Base-by-base conservation (phyloP, 2,888 invertebrate genomes). In the Microplitis manilae region DNA sequence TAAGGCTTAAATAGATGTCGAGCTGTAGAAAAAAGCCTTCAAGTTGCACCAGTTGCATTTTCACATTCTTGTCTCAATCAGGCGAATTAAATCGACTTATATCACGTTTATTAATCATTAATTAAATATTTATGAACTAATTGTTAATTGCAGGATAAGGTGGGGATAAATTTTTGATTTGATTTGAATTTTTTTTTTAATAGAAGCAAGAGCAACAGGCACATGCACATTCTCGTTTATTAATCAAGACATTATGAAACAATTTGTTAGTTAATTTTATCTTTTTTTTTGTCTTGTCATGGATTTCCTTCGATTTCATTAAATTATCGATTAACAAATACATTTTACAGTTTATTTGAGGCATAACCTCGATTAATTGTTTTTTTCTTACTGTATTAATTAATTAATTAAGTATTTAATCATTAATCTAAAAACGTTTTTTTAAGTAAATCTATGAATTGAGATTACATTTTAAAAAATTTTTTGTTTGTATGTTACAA, bases 201-300 rank as follows among this genome's bases (percentile, higher is more conserved):
- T 81, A 79, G 69, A 83, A 82, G 82, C 83, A 82, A 80, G 88
- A 88, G 88, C 87, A 71, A 87, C 88, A 90, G 87, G 89, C 90
- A 89, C 90, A 90, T 90, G 90, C 90, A 90, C 89, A 90, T 89
- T 89, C 88, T 88, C 17, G 86, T 89, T 89, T 90, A 90, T 89
- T 89, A 88, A 89, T 88, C 86, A 87, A 88, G 87, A 90, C 86
- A 89, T 88, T 85, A 86, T 88, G 86, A 87, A 89, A 89, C 87
- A 88, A 86, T 86, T 84, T 85, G 83, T 86, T 83, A 84, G 82
- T 84, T 50, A 64, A 80, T 81, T 77, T 80, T 75, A 79, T 79
- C 79, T 81, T 78, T 79, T 80, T 79, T 79, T 71, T 76, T 80
- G 77, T 78, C 77, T 75, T 79, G 80, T 79, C 76, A 79, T 81